Evolutionary conservation across 2,113 vertebrate species (phyloP).

Genomic region (Halichoeres trimaculatus): DNA sequence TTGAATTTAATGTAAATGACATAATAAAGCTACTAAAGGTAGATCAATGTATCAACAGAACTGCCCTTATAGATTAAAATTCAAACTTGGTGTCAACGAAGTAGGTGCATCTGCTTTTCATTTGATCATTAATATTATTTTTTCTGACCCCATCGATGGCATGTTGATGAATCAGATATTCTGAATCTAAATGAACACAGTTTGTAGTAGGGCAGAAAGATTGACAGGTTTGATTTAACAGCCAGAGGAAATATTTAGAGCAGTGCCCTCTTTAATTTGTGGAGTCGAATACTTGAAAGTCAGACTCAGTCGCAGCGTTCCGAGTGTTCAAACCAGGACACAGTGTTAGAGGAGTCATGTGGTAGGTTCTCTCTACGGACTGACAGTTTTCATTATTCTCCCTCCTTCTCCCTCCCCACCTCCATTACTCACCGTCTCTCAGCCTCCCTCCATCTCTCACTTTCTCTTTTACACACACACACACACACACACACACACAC

Average conservation of each 20-base stretch:
- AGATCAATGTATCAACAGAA: too few relatives aligned
- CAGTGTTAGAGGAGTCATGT: constrained; percentile 33
- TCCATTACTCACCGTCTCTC: constrained; percentile 56
- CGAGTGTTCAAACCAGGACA: constrained; percentile 27
- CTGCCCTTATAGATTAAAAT: too few relatives aligned
- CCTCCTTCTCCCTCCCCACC: not conserved
- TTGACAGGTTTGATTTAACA: constrained; percentile 6
- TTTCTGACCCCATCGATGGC: not conserved
- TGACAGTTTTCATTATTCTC: constrained; percentile 61
- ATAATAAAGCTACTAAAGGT: too few relatives aligned
- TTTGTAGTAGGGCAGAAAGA: not conserved
- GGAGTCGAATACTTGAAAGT: not conserved
- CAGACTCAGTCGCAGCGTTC: constrained; percentile 1
- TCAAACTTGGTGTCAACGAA: too few relatives aligned
- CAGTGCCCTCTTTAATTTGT: not conserved
- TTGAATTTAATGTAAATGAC: too few relatives aligned
- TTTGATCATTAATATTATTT: not conserved
- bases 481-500: constrained; percentile 33
- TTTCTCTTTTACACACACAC: constrained; percentile 7
- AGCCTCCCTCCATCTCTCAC: constrained; percentile 35
- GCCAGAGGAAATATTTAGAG: constrained; percentile 8
- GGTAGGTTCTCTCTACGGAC: constrained; percentile 27
- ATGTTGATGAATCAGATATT: too few relatives aligned
- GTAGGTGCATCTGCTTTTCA: too few relatives aligned
- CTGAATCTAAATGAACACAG: not conserved